Percentiles rank a stretch among this genome's conserved stretches.
These are phyloP conservation scores for Oncorhynchus gorbuscha DNA, from an alignment of 2,113 vertebrate genomes.

Conservation along the genomic window DNA sequence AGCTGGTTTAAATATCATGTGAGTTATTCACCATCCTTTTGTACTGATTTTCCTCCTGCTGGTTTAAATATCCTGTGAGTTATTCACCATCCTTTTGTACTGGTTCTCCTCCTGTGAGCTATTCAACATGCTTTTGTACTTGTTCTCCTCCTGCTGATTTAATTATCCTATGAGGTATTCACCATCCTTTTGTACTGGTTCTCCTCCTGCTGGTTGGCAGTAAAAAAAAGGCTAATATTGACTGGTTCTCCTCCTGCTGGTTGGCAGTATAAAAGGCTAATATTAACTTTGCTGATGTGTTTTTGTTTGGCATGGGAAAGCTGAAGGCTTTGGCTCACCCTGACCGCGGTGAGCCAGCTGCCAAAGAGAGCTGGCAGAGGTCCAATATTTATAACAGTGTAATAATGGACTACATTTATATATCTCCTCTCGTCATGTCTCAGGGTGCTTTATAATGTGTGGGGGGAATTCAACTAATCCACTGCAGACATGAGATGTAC, in stretches of 20 bases:
- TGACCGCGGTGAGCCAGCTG: conserved; percentile 52
- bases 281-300: conserved; percentile 65
- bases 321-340: conserved; percentile 27
- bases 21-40: no score
- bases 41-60: not conserved
- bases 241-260: conserved; percentile 47
- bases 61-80: no score
- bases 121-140: not conserved
- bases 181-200: conserved; percentile 38
- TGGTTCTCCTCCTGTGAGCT: conserved; percentile 2
- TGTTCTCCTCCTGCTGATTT: conserved; percentile 10
- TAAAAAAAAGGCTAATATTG: conserved; percentile 59
- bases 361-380: conserved; percentile 42
- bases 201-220: conserved; percentile 44
- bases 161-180: conserved; percentile 50
- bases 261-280: conserved; percentile 51
- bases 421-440: conserved; percentile 19
- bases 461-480: no score
- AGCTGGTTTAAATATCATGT: conserved; percentile 2
- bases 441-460: not conserved
- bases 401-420: conserved; percentile 44
- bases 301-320: conserved; percentile 60
- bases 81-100: no score
- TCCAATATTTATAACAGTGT: conserved; percentile 47
- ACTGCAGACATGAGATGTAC: no score